A percentile compares a stretch with the other conserved stretches of the same genome.
Conservation (phyloP, 2,113 vertebrate species). For the Hiodon alosoides region DNA sequence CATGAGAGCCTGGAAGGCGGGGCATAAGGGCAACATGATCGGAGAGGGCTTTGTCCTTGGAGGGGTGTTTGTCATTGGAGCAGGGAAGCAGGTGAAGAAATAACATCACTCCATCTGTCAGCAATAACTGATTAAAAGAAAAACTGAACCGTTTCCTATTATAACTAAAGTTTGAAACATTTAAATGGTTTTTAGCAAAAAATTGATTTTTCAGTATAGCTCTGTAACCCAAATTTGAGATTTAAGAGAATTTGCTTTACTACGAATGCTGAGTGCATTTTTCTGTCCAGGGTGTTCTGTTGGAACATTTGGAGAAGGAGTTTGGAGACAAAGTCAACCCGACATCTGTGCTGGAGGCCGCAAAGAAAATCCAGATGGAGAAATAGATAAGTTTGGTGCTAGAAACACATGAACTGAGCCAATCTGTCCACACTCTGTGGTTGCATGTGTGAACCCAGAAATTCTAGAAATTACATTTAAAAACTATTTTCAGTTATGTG, state of each 20-base stretch:
- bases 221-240: neutral
- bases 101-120: neutral
- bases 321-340: constrained; percentile 85
- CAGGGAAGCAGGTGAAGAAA: constrained; percentile 77
- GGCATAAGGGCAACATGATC: constrained; percentile 83
- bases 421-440: neutral
- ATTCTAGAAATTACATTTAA: neutral
- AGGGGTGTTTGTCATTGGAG: constrained; percentile 88
- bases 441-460: neutral
- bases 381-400: constrained; percentile 4
- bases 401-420: neutral
- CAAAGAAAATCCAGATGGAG: constrained; percentile 68
- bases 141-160: neutral
- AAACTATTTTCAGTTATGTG: no score
- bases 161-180: no score
- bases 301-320: constrained; percentile 92
- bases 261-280: constrained; percentile 8
- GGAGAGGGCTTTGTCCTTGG: constrained; percentile 91
- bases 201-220: neutral
- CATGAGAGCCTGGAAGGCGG: constrained; percentile 78
- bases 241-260: neutral
- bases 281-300: constrained; percentile 77
- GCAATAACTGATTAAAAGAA: neutral
- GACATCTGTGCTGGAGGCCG: constrained; percentile 76
- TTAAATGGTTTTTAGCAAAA: no score